Evolutionary conservation across 2,113 vertebrate species (phyloP), one percentile per base, ranked within the genome.

Genomic region (Ammodytes dubius): DNA sequence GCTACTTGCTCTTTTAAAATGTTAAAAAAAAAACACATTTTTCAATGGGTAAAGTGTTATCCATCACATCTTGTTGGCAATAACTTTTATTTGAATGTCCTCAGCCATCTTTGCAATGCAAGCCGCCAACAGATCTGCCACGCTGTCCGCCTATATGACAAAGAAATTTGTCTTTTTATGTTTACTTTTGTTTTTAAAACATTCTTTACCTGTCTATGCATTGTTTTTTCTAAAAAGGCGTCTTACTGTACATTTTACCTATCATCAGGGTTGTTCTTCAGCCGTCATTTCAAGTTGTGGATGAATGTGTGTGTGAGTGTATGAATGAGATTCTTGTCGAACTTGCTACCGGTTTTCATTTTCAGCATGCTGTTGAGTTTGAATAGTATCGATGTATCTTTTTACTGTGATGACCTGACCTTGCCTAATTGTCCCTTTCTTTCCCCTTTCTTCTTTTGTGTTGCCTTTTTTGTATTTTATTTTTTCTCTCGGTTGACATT

Each of bases 201-300:
- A 73, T 91, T 92, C 65, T 90, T 90, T 77, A 83, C 88, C 92
- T 94, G 90, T 92, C 94, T 95, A 94, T 95, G 94, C 94, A 95
- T 95, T 86, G 63, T 85, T 39, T 83, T 89, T 70, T 74, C 83
- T 73, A 87, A 47, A 82, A 90, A 85, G 70, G 84, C 84, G 83
- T 95, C 90, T 94, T 94, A 93, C 85, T 91, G 89, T 93, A 86
- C 71, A 89, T 93, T 89, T 85, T 80, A 77, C 70, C 88, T 85
- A 70, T 87, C 75, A 64, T 87, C 75, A 64, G 61, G 86, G 86
- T 88, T 90, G 82, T 73, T 81, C 57, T 86, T 15, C 85, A 91
- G 88, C 88, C 87, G 87, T 86, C 9, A n/a, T 15, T 87, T 80
- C 69, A 47, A 83, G 77, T 47, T 84, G 74, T 89, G 75, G 70